These are phyloP conservation scores for Rhimphoctona megacephalus DNA, from an alignment of 2,888 invertebrate species.

Conservation along the genomic window DNA sequence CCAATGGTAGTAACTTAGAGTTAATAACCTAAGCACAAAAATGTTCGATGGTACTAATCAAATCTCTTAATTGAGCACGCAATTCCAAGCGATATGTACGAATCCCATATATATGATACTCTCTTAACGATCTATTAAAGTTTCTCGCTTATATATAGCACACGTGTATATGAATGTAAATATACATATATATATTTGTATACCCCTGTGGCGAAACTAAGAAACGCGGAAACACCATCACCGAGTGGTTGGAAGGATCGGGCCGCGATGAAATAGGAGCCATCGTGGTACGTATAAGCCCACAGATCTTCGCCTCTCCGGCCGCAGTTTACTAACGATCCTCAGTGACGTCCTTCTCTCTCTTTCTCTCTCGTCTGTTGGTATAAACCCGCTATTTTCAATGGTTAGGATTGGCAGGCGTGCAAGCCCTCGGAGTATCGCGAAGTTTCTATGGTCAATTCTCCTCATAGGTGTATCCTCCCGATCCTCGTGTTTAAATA, in stretches of 20 bases:
- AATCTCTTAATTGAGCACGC: conserved; percentile 63
- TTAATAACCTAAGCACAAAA: conserved; percentile 22
- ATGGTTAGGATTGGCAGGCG: conserved; percentile 52
- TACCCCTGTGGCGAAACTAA: conserved; percentile 64
- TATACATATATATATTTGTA: conserved; percentile 10
- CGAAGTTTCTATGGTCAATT: conserved; percentile 28
- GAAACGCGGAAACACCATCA: conserved; percentile 77
- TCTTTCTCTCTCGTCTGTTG: conserved; percentile 3
- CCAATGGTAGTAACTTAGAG: background rate
- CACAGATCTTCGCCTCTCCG: conserved; percentile 55
- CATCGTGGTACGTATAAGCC: conserved; percentile 72
- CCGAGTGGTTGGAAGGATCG: conserved; percentile 60
- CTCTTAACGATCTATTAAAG: conserved; percentile 61
- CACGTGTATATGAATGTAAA: background rate
- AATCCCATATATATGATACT: conserved; percentile 42
- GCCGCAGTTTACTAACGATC: conserved; percentile 65
- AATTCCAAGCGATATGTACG: conserved; percentile 33
- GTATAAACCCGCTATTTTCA: conserved; percentile 48
- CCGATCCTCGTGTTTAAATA: conserved; percentile 45
- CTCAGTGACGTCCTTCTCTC: conserved; percentile 53
- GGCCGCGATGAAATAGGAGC: conserved; percentile 75
- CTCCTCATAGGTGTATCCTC: conserved; percentile 45
- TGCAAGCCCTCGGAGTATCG: conserved; percentile 51
- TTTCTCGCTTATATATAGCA: conserved; percentile 33
- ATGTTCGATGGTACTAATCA: conserved; percentile 7